These are phyloP conservation scores for Aphelenchoides avenae DNA, from an alignment of 1,140 invertebrate species.

Conservation along the genomic window DNA sequence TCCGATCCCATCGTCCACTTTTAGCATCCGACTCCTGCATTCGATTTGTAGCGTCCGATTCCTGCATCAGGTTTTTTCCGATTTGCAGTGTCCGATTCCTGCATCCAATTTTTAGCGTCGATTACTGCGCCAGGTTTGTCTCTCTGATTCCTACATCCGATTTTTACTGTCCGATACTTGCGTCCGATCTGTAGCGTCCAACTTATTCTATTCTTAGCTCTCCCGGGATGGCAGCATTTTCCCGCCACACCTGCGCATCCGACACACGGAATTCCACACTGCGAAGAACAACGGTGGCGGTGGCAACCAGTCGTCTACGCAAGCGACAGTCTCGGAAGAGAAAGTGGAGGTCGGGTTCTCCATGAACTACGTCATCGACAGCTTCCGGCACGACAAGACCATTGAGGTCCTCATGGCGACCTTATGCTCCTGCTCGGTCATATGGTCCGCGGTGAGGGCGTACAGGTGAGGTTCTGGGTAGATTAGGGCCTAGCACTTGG, in stretches of 20 bases:
- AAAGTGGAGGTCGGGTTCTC: constrained; percentile 19
- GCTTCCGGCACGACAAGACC: constrained; percentile 47
- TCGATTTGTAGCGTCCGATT: no score
- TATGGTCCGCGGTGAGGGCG: constrained; percentile 51
- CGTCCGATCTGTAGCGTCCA: not conserved
- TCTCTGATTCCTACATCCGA: no score
- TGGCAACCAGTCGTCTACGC: constrained; percentile 1
- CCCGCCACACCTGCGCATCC: constrained; percentile 60
- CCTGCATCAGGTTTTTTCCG: no score
- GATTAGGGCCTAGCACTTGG: no score
- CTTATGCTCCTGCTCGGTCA: constrained; percentile 44
- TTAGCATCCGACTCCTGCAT: no score
- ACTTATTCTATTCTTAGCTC: constrained; percentile 26
- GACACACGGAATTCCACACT: constrained; percentile 46
- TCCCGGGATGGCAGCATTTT: constrained; percentile 60
- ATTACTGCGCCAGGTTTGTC: no score
- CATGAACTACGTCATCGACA: constrained; percentile 43
- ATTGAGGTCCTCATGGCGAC: constrained; percentile 58
- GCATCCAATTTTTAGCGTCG: constrained; percentile 8
- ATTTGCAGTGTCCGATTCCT: constrained; percentile 1
- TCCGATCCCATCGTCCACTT: no score
- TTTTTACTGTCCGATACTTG: no score
- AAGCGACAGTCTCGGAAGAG: not conserved
- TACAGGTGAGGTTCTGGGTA: constrained; percentile 50
- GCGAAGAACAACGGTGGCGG: not conserved